Evolutionary conservation across 2,888 invertebrate species (phyloP).

Genomic region (Priocnemis perturbator): DNA sequence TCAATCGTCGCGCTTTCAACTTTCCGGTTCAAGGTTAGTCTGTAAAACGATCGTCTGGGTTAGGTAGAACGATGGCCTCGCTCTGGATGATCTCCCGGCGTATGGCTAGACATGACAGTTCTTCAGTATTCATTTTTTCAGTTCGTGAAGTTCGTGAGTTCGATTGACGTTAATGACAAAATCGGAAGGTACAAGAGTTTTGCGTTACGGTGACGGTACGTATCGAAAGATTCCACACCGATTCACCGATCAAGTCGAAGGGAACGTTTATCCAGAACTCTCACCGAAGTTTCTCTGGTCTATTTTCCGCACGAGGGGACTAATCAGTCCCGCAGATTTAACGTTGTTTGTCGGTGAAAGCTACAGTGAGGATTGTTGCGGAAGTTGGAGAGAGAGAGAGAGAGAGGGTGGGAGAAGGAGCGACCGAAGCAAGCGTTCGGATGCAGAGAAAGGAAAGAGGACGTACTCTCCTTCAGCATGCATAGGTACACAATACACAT

Average conservation of each 20-base stretch:
- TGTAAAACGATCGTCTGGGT: slow-evolving; percentile 30
- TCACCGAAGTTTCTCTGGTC: background rate
- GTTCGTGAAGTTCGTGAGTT: too few species aligned
- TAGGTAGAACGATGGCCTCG: slow-evolving; percentile 26
- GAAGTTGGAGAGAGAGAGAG: background rate
- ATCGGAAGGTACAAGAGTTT: too few species aligned
- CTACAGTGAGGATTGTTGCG: too few species aligned
- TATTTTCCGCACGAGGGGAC: slow-evolving; percentile 2
- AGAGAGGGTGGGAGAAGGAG: background rate
- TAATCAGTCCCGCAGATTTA: slow-evolving; percentile 1
- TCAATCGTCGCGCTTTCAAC: slow-evolving; percentile 23
- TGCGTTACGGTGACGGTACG: too few species aligned
- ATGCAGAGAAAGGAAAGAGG: background rate
- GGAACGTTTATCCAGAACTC: too few species aligned
- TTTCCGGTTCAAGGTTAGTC: slow-evolving; percentile 34
- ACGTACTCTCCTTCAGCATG: too few species aligned
- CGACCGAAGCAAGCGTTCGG: background rate
- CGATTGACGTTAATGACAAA: too few species aligned
- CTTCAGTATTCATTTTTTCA: too few species aligned
- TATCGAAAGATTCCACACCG: too few species aligned
- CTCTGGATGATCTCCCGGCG: slow-evolving; percentile 20
- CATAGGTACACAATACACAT: too few species aligned
- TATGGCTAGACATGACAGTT: too few species aligned
- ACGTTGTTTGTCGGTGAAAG: background rate
- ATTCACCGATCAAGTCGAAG: too few species aligned